Percentiles rank a stretch among this genome's conserved stretches.
phyloP scores from a whole-genome alignment of 1,140 invertebrate species.

The Sitodiplosis mosellana region DNA sequence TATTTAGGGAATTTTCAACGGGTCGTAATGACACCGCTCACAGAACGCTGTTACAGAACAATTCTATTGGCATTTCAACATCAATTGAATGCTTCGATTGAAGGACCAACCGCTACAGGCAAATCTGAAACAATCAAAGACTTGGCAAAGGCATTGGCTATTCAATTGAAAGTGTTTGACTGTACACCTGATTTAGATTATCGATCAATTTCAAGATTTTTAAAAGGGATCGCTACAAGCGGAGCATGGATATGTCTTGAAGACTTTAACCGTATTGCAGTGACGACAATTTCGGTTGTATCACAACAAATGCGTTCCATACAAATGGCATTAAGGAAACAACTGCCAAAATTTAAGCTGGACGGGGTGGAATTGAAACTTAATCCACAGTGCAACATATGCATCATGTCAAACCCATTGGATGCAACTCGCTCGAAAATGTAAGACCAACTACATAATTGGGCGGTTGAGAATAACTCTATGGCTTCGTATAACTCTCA shows the following conservation, averaged over 20 bases:
- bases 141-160: constrained; percentile 72
- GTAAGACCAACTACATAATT: too few species aligned
- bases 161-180: constrained; percentile 87
- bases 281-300: constrained; percentile 69
- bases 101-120: constrained; percentile 75
- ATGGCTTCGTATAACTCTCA: neutral
- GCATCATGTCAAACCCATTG: constrained; percentile 88
- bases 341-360: constrained; percentile 52
- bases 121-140: constrained; percentile 85
- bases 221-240: constrained; percentile 68
- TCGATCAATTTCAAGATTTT: constrained; percentile 83
- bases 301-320: constrained; percentile 71
- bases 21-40: constrained; percentile 64
- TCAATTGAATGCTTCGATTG: constrained; percentile 72
- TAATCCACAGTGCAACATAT: constrained; percentile 68
- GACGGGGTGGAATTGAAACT: constrained; percentile 67
- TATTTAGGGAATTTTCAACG: constrained; percentile 66
- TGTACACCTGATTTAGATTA: constrained; percentile 85
- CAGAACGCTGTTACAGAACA: constrained; percentile 70
- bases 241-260: constrained; percentile 92
- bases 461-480: too few species aligned
- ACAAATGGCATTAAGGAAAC: constrained; percentile 49
- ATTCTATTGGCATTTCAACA: constrained; percentile 74
- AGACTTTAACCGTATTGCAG: constrained; percentile 86
- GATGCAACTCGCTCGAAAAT: constrained; percentile 44